A percentile compares a stretch with the other conserved stretches of the same genome.
Evolutionary conservation across 2,888 invertebrate genomes (phyloP).

Genomic region (Calameuta idolon): DNA sequence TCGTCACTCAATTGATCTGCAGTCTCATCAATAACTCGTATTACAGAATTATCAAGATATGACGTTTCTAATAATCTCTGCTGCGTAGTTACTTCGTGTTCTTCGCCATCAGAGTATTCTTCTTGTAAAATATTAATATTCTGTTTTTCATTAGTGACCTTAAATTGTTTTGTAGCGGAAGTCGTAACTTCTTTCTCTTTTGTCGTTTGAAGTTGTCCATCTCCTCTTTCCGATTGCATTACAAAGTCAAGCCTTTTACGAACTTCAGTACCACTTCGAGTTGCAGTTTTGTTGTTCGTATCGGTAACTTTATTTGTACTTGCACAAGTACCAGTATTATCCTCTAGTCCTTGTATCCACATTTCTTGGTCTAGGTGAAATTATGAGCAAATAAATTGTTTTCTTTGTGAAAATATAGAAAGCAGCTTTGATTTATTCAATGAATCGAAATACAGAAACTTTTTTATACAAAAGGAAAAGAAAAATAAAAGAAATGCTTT

Average conservation of each 20-base stretch:
- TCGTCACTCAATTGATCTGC: constrained; percentile 10
- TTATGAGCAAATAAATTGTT: background rate
- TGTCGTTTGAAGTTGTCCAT: background rate
- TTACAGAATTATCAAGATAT: background rate
- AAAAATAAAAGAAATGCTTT: background rate
- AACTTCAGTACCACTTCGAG: background rate
- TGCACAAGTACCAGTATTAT: background rate
- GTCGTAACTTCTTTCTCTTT: background rate
- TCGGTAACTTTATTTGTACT: no score
- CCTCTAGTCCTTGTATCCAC: background rate
- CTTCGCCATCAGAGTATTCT: background rate
- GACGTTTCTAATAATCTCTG: background rate
- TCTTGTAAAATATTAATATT: constrained; percentile 7
- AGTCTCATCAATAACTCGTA: background rate
- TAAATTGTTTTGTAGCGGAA: constrained; percentile 12
- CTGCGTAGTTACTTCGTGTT: background rate
- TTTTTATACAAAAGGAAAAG: background rate
- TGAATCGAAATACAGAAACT: background rate
- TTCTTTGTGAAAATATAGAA: background rate
- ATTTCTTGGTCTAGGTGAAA: background rate
- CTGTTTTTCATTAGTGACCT: constrained; percentile 20
- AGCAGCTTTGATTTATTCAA: background rate
- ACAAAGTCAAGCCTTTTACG: background rate
- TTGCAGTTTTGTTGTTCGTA: background rate
- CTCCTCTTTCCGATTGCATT: background rate